Percentiles rank a stretch among this genome's conserved stretches.
phyloP scores from a whole-genome alignment of 92 coral and sea anemone species.

The Virgularia gustaviana region DNA sequence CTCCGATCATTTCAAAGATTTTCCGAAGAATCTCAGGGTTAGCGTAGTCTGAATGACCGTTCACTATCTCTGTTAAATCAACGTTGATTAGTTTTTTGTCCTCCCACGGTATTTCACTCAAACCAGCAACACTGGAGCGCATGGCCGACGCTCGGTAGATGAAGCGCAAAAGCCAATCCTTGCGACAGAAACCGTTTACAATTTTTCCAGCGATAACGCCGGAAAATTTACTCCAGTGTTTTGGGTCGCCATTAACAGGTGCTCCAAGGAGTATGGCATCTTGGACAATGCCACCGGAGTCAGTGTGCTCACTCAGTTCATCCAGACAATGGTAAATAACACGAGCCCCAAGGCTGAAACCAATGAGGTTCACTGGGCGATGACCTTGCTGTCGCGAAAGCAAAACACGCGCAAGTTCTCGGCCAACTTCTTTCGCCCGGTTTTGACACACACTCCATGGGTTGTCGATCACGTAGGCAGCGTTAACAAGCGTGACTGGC shows the following conservation, averaged over 20 bases:
- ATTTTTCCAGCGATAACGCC: conserved; percentile 75
- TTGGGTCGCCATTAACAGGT: conserved; percentile 71
- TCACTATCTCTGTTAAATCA: conserved; percentile 60
- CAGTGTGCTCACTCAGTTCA: conserved; percentile 48
- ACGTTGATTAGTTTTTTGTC: conserved; percentile 70
- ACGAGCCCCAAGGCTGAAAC: conserved; percentile 92
- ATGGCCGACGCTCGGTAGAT: conserved; percentile 72
- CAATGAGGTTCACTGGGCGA: conserved; percentile 79
- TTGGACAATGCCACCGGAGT: conserved; percentile 51
- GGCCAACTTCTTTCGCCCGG: conserved; percentile 74
- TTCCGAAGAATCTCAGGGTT: conserved; percentile 54
- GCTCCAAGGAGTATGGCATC: conserved; percentile 78
- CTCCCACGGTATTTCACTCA: conserved; percentile 64
- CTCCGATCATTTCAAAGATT: conserved; percentile 56
- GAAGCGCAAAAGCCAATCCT: conserved; percentile 75
- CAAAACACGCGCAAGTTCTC: conserved; percentile 70
- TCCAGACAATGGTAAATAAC: conserved; percentile 79
- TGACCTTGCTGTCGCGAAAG: conserved; percentile 71
- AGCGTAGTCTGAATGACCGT: conserved; percentile 70
- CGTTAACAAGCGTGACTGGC: conserved; percentile 66
- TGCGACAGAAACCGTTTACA: conserved; percentile 75
- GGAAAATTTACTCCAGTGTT: conserved; percentile 55
- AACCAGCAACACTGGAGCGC: conserved; percentile 67
- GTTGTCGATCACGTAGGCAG: conserved; percentile 76
- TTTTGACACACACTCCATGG: conserved; percentile 87